Evolutionary conservation across 2,797 vertebrate genomes (phyloP).

Genomic region (Callimico goeldii): DNA sequence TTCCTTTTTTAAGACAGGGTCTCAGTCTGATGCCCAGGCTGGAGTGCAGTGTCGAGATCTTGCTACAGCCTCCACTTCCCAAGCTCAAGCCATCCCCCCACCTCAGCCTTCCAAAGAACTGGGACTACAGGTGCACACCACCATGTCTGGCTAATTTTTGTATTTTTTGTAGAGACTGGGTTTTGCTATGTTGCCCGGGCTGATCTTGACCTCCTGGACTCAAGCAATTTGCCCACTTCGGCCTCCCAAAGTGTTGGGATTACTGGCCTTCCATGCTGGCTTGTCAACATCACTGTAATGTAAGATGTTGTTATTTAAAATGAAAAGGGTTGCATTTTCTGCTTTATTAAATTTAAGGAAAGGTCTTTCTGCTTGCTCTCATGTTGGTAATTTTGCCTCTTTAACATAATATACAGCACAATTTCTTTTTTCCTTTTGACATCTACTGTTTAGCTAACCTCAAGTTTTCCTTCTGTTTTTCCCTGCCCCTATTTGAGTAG

Average conservation of each 20-base stretch:
- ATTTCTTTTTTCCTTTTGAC: neutral
- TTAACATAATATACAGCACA: neutral
- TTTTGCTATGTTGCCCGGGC: neutral
- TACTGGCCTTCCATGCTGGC: neutral
- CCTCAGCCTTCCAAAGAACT: neutral
- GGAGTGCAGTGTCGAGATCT: neutral
- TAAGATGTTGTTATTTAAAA: neutral
- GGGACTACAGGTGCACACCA: neutral
- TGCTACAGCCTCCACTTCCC: neutral
- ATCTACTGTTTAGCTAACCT: neutral
- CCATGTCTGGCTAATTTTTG: neutral
- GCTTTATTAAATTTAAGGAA: conserved; percentile 29
- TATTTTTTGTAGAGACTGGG: neutral
- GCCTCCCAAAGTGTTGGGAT: neutral
- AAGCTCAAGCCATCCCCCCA: neutral
- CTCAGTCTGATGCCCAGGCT: neutral
- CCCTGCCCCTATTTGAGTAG: neutral
- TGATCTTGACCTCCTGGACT: neutral
- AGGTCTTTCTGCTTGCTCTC: neutral
- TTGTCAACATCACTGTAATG: neutral
- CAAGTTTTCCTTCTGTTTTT: neutral
- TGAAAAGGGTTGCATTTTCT: conserved; percentile 11
- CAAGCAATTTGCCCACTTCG: neutral
- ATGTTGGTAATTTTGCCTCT: neutral
- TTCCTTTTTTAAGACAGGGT: neutral